phyloP scores from a whole-genome alignment of 2,888 invertebrate genomes.

The Argynnis bischoffii region DNA sequence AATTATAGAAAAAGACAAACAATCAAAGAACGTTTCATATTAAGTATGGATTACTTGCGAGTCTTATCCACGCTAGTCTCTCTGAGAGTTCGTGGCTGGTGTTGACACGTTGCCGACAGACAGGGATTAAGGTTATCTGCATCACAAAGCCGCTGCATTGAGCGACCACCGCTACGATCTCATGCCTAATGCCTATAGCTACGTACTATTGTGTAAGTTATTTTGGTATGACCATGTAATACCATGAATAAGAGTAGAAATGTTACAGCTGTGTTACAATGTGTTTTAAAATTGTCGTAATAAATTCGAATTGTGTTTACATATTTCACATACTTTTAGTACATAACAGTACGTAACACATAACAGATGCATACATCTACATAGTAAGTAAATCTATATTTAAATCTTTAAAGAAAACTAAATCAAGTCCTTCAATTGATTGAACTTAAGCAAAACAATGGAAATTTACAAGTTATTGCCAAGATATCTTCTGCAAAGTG shows the following conservation, averaged over 20 bases:
- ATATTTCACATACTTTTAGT: no score
- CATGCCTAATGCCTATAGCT: conserved; percentile 10
- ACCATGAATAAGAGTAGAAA: background rate
- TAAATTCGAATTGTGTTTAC: no score
- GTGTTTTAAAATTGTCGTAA: no score
- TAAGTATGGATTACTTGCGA: background rate
- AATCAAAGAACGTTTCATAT: background rate
- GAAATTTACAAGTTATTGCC: conserved; percentile 11
- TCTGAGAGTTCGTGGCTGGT: conserved; percentile 54
- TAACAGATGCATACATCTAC: no score
- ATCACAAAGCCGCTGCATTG: conserved; percentile 68
- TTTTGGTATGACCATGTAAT: background rate
- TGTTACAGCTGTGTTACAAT: background rate
- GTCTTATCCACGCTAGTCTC: conserved; percentile 47
- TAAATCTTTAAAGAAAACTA: background rate
- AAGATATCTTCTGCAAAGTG: conserved; percentile 8
- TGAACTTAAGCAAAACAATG: conserved; percentile 10
- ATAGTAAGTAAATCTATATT: no score
- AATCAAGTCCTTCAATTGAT: conserved; percentile 10
- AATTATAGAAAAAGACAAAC: background rate
- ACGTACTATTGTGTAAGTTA: conserved; percentile 5
- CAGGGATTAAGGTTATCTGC: conserved; percentile 79
- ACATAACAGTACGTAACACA: no score
- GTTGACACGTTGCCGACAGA: conserved; percentile 78
- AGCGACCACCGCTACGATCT: conserved; percentile 38